Evolutionary conservation across 2,113 vertebrate genomes (phyloP).

Genomic region (Boulengeromyrus knoepffleri): DNA sequence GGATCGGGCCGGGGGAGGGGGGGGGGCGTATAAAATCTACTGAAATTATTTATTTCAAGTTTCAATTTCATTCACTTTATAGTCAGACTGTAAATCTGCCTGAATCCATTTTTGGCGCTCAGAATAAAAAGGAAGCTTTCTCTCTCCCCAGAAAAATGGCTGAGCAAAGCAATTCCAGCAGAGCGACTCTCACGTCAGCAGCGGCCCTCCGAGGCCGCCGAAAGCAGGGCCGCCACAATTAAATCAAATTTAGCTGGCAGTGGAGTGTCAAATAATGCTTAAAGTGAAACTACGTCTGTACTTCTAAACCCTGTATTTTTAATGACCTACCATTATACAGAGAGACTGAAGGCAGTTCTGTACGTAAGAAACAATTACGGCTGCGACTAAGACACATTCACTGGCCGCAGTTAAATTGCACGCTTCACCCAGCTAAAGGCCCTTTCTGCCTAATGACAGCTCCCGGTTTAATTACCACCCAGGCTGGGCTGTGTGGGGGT

Average conservation of each 20-base stretch:
- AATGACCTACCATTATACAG: background rate
- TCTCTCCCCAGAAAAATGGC: background rate
- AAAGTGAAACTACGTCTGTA: background rate
- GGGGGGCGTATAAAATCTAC: background rate
- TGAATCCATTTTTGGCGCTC: background rate
- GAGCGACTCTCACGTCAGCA: background rate
- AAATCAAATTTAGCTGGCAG: background rate
- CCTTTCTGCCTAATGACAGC: background rate
- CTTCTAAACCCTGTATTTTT: background rate
- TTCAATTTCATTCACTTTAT: background rate
- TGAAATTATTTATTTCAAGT: constrained; percentile 9
- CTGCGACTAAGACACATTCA: background rate
- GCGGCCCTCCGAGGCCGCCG: too few relatives aligned
- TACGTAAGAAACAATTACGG: background rate
- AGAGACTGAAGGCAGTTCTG: background rate
- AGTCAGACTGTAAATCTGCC: constrained; percentile 1
- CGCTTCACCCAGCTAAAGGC: background rate
- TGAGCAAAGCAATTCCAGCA: background rate
- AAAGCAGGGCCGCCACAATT: background rate
- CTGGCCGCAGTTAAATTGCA: background rate
- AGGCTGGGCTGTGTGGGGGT: background rate
- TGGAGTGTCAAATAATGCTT: background rate
- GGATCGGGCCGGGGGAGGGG: background rate
- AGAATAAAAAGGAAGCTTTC: background rate
- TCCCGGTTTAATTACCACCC: background rate